Base-by-base conservation (phyloP, 2,797 vertebrate species). In the Simalia tracyae region DNA sequence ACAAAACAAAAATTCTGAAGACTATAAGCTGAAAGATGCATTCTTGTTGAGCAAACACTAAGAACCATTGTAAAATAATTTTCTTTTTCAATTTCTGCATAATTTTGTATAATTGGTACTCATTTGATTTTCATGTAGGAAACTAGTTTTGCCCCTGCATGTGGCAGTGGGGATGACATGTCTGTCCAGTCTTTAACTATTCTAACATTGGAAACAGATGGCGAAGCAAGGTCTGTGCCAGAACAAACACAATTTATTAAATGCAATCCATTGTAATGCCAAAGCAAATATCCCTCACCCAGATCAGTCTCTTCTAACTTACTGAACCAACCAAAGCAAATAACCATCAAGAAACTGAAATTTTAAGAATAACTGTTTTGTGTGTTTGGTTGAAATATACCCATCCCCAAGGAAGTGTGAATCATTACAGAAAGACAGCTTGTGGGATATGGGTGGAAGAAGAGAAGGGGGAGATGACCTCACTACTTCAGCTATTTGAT, bases 171-270 rank as follows among this genome's bases (percentile, higher is more conserved):
- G 95, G 95, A 95, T 94, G 95, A 96, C 72, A 93, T 95, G 96
- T 96, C 95, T 96, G 86, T 95, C 93, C 93, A 95, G 95, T 95
- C 92, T 94, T 94, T 95, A 95, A 96, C 96, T 96, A 96, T 93
- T 95, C 95, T 96, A 97, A 97, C 96, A 97, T 96, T 93, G 97
- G 96, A 97, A 97, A 97, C 97, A 97, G 97, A 97, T 97, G 97
- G 95, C 91, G 95, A 95, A 96, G 86, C 89, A 93, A 91, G 93
- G 93, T 92, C 22, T 46, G 91, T 95, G 97, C 97, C 97, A 97
- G 96, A 96, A 95, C 95, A 96, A 96, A 96, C 96, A 97, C 96
- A 86, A 3, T 87, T 95, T 91, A 59, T 95, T 93, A 86, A 96
- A 97, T 96, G 96, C 96, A 96, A 96, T 96, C 61, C 17, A 4